These are phyloP conservation scores for Condylura cristata DNA, from an alignment of 2,113 vertebrate species.

Conservation along the genomic window DNA sequence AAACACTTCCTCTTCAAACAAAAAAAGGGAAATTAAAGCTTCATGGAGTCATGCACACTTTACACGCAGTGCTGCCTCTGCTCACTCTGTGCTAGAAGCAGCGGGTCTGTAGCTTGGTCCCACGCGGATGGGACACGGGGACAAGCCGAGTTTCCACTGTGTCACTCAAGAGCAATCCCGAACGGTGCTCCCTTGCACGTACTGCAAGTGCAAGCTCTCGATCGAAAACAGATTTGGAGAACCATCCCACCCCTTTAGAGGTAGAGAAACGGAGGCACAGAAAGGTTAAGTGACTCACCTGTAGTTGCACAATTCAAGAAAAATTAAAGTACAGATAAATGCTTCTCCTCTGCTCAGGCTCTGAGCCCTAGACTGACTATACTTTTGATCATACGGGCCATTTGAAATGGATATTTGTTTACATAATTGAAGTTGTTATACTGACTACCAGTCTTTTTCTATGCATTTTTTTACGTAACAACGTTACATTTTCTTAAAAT, in stretches of 20 bases:
- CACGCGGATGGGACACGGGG: not conserved
- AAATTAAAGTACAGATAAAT: slow-evolving; percentile 48
- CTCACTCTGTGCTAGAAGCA: slow-evolving; percentile 68
- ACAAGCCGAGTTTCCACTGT: not conserved
- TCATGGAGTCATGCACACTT: slow-evolving; percentile 46
- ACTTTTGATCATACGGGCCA: slow-evolving; percentile 18
- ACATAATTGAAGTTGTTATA: slow-evolving; percentile 64
- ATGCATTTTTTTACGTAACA: slow-evolving; percentile 63
- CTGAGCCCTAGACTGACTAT: slow-evolving; percentile 5
- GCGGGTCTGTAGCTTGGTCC: not conserved
- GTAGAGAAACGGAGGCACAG: slow-evolving; percentile 78
- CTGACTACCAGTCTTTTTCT: slow-evolving; percentile 55
- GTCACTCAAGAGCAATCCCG: not conserved
- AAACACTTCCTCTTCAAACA: slow-evolving; percentile 57
- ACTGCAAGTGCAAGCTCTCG: not conserved
- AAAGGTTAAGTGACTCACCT: slow-evolving; percentile 66
- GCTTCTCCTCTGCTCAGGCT: not conserved
- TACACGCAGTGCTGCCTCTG: slow-evolving; percentile 59
- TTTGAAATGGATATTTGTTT: slow-evolving; percentile 73
- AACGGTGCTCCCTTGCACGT: not conserved
- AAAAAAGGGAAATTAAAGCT: slow-evolving; percentile 73
- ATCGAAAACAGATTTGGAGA: not conserved
- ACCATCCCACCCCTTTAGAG: slow-evolving; percentile 56
- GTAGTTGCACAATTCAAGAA: slow-evolving; percentile 57
- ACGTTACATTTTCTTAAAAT: slow-evolving; percentile 59